Percentiles rank a stretch among this genome's conserved stretches.
Conservation (phyloP, 2,797 vertebrate species). For the Gouania willdenowi region DNA sequence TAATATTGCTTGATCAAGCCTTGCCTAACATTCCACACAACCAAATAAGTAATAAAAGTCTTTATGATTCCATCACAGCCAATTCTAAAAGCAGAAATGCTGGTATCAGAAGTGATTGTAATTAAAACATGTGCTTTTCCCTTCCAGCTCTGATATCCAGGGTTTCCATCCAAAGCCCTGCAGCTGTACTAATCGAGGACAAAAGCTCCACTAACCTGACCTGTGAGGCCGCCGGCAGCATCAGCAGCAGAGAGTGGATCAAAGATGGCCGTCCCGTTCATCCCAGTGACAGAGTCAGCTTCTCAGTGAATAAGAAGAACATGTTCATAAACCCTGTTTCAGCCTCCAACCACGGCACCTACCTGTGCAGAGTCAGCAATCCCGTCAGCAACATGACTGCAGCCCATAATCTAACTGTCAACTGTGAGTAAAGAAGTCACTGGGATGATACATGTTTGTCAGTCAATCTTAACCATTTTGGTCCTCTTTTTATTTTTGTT, state of each 20-base stretch:
- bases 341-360: constrained; percentile 43
- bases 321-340: constrained; percentile 46
- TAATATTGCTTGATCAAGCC: no score
- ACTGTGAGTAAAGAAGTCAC: constrained; percentile 70
- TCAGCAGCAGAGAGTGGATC: constrained; percentile 53
- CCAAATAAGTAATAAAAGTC: no score
- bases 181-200: constrained; percentile 45
- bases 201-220: constrained; percentile 57
- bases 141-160: constrained; percentile 38
- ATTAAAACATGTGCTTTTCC: no score
- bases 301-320: constrained; percentile 43
- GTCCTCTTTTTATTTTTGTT: no score
- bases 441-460: no score
- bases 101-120: no score
- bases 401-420: constrained; percentile 45
- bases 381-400: constrained; percentile 51
- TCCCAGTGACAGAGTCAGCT: constrained; percentile 18
- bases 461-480: no score
- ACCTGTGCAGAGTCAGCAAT: constrained; percentile 64
- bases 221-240: constrained; percentile 50
- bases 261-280: constrained; percentile 41
- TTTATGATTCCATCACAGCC: no score
- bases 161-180: constrained; percentile 42
- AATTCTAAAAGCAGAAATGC: no score
- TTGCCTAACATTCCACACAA: no score